Conservation (phyloP, 2,113 vertebrate species). For the Protomyctophum bolini region DNA sequence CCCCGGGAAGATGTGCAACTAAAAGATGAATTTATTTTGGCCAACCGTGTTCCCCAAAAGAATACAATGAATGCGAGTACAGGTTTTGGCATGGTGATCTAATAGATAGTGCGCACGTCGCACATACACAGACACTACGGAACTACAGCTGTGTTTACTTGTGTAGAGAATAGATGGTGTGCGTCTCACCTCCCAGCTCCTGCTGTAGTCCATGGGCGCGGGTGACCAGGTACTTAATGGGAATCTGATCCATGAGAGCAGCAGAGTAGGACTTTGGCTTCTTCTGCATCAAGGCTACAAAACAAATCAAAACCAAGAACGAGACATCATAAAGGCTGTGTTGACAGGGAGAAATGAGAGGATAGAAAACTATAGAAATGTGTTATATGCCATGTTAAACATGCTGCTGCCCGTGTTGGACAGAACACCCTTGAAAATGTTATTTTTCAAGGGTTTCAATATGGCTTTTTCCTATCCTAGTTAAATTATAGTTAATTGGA, state of each 20-base stretch:
- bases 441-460: too few relatives aligned
- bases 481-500: too few relatives aligned
- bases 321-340: background rate
- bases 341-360: constrained; percentile 5
- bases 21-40: too few relatives aligned
- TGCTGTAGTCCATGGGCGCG: constrained; percentile 96
- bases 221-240: constrained; percentile 95
- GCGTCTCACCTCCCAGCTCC: constrained; percentile 88
- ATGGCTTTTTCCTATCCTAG: too few relatives aligned
- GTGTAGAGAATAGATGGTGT: too few relatives aligned
- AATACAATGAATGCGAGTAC: background rate
- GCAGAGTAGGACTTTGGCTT: constrained; percentile 97
- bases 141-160: background rate
- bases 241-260: constrained; percentile 97
- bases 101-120: background rate
- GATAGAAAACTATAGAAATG: background rate
- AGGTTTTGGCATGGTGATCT: background rate
- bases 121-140: background rate
- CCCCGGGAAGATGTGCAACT: too few relatives aligned
- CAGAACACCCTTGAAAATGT: too few relatives aligned
- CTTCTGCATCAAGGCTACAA: constrained; percentile 90
- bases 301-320: background rate
- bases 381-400: background rate
- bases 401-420: too few relatives aligned
- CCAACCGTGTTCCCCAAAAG: too few relatives aligned